Conservation (phyloP, 2,888 invertebrate species). For the Orthosia cruda region DNA sequence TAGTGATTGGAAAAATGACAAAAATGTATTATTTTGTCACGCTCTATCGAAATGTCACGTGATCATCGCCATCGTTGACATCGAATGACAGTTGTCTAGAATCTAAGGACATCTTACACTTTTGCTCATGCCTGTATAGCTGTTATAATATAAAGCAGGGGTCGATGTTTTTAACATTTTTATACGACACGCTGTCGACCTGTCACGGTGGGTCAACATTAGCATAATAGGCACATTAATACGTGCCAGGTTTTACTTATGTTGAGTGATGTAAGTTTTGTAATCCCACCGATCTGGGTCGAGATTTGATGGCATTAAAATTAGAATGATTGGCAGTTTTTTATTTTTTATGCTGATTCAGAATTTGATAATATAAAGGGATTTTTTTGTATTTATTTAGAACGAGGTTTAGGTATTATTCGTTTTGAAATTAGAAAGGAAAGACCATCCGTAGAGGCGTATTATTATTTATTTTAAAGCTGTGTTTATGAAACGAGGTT, state of each 20-base stretch:
- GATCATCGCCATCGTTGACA: too few species aligned
- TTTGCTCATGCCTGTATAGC: constrained; percentile 17
- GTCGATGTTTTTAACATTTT: constrained; percentile 49
- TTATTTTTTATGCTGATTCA: constrained; percentile 35
- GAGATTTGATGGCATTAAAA: constrained; percentile 46
- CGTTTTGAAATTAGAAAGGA: too few species aligned
- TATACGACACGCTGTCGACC: constrained; percentile 58
- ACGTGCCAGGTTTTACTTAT: constrained; percentile 70
- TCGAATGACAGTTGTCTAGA: too few species aligned
- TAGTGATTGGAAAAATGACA: too few species aligned
- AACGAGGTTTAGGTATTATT: too few species aligned
- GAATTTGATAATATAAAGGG: background rate
- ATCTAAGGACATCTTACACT: constrained; percentile 2
- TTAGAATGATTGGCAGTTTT: constrained; percentile 36
- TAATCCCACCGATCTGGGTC: constrained; percentile 49
- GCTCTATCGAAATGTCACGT: too few species aligned
- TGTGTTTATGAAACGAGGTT: background rate
- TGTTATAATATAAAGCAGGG: constrained; percentile 31
- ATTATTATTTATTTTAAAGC: constrained; percentile 4
- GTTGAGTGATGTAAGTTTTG: constrained; percentile 46
- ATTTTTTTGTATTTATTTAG: background rate
- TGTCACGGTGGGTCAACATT: constrained; percentile 70
- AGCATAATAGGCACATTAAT: constrained; percentile 80
- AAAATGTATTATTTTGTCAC: too few species aligned
- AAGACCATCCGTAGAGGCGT: background rate